phyloP scores from a whole-genome alignment of 2,113 vertebrate genomes.

The Apaloderma vittatum region DNA sequence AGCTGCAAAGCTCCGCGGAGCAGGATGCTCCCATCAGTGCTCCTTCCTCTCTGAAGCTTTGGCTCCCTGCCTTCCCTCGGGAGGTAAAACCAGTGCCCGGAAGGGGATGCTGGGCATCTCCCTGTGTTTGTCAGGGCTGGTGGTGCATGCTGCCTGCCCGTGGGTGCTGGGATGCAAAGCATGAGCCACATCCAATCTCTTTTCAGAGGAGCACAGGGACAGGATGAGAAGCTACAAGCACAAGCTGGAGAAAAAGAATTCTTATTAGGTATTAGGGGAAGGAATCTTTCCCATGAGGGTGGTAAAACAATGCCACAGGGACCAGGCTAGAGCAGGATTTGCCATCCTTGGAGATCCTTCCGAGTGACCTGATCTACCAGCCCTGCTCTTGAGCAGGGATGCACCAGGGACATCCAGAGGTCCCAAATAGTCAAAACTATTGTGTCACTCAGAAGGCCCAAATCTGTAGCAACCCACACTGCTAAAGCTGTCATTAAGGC shows the following conservation, averaged over 20 bases:
- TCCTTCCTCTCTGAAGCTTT: neutral
- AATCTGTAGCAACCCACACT: neutral
- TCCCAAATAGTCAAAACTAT: neutral
- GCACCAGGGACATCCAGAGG: neutral
- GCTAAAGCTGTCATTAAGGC: neutral
- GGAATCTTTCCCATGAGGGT: neutral
- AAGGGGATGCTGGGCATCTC: neutral
- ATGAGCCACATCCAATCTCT: neutral
- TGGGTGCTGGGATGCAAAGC: neutral
- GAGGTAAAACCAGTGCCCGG: neutral
- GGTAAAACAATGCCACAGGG: neutral
- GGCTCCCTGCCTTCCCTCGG: neutral
- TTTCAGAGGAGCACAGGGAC: neutral
- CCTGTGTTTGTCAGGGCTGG: neutral
- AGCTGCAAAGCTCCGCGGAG: neutral
- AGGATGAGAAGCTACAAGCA: neutral
- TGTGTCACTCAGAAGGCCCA: neutral
- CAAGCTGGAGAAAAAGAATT: neutral
- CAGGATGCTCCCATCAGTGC: neutral
- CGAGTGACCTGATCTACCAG: too few relatives aligned
- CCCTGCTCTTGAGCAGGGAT: neutral
- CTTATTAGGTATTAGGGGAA: neutral
- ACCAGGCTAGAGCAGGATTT: neutral
- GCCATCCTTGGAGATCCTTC: neutral
- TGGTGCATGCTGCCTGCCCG: neutral